phyloP scores from a whole-genome alignment of 2,113 vertebrate species.

The Saguinus midas region DNA sequence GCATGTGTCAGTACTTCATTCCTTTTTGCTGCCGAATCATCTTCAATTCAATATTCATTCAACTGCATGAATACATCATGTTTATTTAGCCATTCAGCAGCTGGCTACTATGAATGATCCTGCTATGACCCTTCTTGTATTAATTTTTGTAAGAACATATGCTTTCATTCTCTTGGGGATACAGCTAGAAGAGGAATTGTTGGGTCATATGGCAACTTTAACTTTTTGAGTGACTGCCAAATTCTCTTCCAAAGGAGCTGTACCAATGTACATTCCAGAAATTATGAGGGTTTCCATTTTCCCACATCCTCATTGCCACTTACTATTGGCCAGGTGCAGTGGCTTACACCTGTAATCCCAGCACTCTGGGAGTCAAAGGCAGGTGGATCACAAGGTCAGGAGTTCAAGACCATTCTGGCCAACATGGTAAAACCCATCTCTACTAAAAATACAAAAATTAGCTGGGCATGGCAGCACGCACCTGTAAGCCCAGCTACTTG shows the following conservation, averaged over 20 bases:
- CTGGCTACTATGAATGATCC: not conserved
- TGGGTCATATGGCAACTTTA: not conserved
- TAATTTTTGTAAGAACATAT: not conserved
- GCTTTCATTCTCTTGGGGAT: not conserved
- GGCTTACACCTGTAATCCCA: too few species aligned
- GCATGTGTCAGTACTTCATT: too few species aligned
- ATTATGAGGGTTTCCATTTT: not conserved
- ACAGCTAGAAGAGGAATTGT: not conserved
- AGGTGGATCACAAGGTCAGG: too few species aligned
- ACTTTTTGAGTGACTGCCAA: not conserved
- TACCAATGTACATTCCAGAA: not conserved
- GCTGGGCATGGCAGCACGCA: too few species aligned
- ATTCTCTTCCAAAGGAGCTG: not conserved
- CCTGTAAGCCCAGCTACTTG: too few species aligned
- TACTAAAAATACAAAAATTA: too few species aligned
- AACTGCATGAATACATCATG: not conserved
- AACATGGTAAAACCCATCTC: too few species aligned
- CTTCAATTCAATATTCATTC: not conserved
- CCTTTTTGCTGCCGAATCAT: not conserved
- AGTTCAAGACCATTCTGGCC: too few species aligned
- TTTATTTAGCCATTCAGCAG: not conserved
- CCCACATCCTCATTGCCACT: not conserved
- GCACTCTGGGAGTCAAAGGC: too few species aligned
- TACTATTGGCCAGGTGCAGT: too few species aligned
- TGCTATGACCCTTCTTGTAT: not conserved